Base-by-base conservation (phyloP, 2,888 invertebrate genomes). In the Noctua pronuba region DNA sequence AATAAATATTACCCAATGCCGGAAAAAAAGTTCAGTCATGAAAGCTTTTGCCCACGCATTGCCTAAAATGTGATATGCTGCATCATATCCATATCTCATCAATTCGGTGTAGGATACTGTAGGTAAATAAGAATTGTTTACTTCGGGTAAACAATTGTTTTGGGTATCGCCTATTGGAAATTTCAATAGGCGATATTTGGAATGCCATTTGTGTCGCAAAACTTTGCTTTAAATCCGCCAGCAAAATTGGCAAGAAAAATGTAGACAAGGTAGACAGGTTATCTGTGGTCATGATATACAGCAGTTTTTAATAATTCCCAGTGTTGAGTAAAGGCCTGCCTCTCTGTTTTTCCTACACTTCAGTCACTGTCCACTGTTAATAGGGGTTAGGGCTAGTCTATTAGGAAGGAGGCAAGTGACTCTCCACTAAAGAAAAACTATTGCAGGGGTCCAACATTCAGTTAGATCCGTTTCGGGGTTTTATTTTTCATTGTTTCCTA, bases 41-140 rank as follows among this genome's bases (percentile, higher is more conserved):
- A 8, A 41, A 28, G n/a, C 28, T n/a, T 80, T 28, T 49, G 11
- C 21, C 44, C 2, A 13, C 8, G 18, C 24, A 18, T n/a, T 64
- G 7, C 10, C 16, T 80, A 38, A 24, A 35, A 38, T 21, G n/a
- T 13, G 0, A 18, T 65, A 46, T 38, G 35, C 28, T 65, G 38
- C 28, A 6, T 73, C 24, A 28, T 21, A 28, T 73, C 21, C 16
- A 81, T 31, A 64, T 31, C 16, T n/a, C 31, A 55, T 31, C 31
- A 16, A 73, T 60, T 65, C 6, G 31, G 7, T 55, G 13, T 46
- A 58, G n/a, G 46, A 75, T 38, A 55, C 41, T 28, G 21, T 13
- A 35, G 35, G 60, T 72, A 62, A 80, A 81, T 44, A 75, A 18
- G n/a, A 38, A 82, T 82, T 65, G 78, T 75, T 82, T 82, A 55